Percentiles rank a stretch among this genome's conserved stretches.
Evolutionary conservation across 2,888 invertebrate genomes (phyloP).

Genomic region (Phyto melanocephala): DNA sequence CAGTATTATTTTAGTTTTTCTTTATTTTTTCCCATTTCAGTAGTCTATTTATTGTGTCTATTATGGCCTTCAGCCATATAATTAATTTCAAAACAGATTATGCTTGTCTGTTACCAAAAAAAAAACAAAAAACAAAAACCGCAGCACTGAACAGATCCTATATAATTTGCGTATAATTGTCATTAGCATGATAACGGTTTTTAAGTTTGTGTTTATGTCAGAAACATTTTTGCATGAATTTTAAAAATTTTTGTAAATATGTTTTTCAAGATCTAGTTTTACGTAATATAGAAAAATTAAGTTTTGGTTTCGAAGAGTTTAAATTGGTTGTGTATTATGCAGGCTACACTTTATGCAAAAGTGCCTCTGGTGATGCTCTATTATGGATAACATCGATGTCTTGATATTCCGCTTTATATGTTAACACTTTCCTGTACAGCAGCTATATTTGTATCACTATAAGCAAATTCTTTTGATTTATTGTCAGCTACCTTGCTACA

Average conservation of each 20-base stretch:
- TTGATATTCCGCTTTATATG: too few relatives aligned
- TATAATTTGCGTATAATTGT: constrained; percentile 25
- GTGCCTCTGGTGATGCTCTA: too few relatives aligned
- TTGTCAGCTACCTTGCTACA: too few relatives aligned
- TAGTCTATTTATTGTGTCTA: constrained; percentile 57
- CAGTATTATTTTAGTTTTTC: constrained; percentile 14
- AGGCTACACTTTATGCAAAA: too few relatives aligned
- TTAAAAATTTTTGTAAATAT: neutral
- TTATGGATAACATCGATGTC: too few relatives aligned
- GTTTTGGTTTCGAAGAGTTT: too few relatives aligned
- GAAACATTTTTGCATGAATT: neutral
- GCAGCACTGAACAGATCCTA: neutral
- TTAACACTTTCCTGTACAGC: too few relatives aligned
- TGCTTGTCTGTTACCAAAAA: neutral
- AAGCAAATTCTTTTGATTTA: too few relatives aligned
- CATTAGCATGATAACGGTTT: constrained; percentile 38
- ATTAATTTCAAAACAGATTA: constrained; percentile 51
- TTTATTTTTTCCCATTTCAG: constrained; percentile 19
- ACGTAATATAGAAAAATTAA: neutral
- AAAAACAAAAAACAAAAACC: neutral
- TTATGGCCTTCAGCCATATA: constrained; percentile 60
- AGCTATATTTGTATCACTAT: too few relatives aligned
- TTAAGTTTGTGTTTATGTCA: constrained; percentile 25
- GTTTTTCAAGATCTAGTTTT: neutral
- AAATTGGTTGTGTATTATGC: too few relatives aligned